Conservation (phyloP, 2,113 vertebrate species). For the Nothobranchius kuhntae region DNA sequence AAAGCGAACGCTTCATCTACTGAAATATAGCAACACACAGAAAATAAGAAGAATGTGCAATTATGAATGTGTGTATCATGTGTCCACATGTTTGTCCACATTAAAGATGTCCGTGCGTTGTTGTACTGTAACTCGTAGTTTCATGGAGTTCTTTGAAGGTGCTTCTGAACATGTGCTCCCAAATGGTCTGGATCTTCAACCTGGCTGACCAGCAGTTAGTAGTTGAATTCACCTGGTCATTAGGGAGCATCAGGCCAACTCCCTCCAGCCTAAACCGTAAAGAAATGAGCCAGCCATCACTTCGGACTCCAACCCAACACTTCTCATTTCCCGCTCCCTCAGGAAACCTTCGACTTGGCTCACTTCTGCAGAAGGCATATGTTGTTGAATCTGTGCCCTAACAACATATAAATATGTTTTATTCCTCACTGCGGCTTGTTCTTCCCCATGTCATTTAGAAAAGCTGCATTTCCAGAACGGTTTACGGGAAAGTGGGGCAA, state of each 20-base stretch:
- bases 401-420: conserved; percentile 5
- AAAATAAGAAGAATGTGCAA: too few species aligned
- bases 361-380: not conserved
- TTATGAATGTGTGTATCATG: too few species aligned
- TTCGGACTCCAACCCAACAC: conserved; percentile 20
- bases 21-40: too few species aligned
- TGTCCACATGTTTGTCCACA: too few species aligned
- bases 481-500: conserved; percentile 53
- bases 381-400: conserved; percentile 12
- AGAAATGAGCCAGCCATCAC: conserved; percentile 26
- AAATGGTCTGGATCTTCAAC: conserved; percentile 35
- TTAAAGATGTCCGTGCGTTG: too few species aligned
- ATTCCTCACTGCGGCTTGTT: conserved; percentile 8
- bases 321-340: not conserved
- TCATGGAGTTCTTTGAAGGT: not conserved
- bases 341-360: conserved; percentile 22
- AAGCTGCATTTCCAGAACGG: conserved; percentile 7
- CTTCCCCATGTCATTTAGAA: conserved; percentile 17
- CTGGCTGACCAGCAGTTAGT: conserved; percentile 20
- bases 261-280: conserved; percentile 33
- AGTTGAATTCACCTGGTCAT: conserved; percentile 25
- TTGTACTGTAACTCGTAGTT: too few species aligned
- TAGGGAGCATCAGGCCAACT: conserved; percentile 19
- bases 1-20: too few species aligned
- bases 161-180: conserved; percentile 21